Conservation (phyloP, 2,888 invertebrate species). For the Hydropsyche betteni region DNA sequence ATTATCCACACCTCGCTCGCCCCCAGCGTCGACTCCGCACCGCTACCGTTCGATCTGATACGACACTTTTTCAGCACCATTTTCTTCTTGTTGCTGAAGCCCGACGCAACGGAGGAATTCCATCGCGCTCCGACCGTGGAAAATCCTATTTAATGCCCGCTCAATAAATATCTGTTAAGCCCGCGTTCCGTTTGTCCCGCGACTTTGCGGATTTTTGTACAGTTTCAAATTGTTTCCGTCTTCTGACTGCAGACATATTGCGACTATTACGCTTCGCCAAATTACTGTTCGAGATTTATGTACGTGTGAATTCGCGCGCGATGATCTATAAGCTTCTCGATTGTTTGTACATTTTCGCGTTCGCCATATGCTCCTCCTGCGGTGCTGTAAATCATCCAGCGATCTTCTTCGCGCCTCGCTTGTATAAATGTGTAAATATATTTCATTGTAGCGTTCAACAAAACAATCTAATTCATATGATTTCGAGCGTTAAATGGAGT, state of each 20-base stretch:
- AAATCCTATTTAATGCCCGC: neutral
- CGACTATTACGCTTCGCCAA: neutral
- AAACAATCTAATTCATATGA: slow-evolving; percentile 7
- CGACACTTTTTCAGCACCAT: neutral
- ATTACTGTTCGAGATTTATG: slow-evolving; percentile 10
- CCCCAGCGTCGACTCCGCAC: neutral
- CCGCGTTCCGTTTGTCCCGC: neutral
- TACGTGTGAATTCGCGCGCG: slow-evolving; percentile 8
- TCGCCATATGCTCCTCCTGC: slow-evolving; percentile 13
- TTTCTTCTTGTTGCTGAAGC: slow-evolving; percentile 8
- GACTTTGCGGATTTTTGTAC: neutral
- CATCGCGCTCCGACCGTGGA: too few species aligned
- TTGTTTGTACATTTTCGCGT: slow-evolving; percentile 30
- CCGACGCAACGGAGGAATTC: too few species aligned
- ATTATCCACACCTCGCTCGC: slow-evolving; percentile 30
- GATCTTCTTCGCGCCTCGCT: slow-evolving; percentile 1
- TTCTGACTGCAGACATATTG: too few species aligned
- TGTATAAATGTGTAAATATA: slow-evolving; percentile 15
- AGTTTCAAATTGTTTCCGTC: slow-evolving; percentile 2
- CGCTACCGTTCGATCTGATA: slow-evolving; percentile 30
- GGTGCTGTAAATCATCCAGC: neutral
- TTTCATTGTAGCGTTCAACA: slow-evolving; percentile 5
- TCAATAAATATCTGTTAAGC: slow-evolving; percentile 2
- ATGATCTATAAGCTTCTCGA: slow-evolving; percentile 15
- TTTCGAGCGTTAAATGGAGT: too few species aligned